Conservation (phyloP, 2,888 invertebrate species). For the Hemithea aestivaria region DNA sequence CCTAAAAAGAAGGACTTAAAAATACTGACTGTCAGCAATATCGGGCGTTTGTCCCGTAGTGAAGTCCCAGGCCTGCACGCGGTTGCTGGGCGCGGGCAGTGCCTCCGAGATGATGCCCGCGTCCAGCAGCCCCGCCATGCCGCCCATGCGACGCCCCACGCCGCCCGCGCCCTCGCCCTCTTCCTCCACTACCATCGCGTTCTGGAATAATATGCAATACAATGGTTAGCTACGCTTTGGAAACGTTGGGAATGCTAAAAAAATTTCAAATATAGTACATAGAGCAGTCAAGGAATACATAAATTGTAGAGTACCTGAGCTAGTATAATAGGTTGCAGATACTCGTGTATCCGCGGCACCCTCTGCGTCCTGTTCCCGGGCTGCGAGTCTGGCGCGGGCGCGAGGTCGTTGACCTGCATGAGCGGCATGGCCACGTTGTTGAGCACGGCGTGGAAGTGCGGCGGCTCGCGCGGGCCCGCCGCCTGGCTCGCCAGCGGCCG, state of each 20-base stretch:
- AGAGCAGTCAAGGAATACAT: no score
- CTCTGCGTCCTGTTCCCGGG: constrained; percentile 43
- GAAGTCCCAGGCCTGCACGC: constrained; percentile 93
- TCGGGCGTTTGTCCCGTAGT: constrained; percentile 84
- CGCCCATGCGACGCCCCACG: constrained; percentile 48
- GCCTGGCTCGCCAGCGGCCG: constrained; percentile 30
- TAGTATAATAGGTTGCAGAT: constrained; percentile 67
- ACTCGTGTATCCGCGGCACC: constrained; percentile 64
- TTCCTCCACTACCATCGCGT: constrained; percentile 73
- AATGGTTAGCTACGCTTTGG: no score
- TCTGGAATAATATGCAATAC: constrained; percentile 37
- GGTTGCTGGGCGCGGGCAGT: constrained; percentile 83
- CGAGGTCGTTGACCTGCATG: constrained; percentile 81
- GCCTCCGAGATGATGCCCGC: constrained; percentile 71
- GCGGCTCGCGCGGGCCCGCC: constrained; percentile 24
- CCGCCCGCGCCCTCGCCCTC: constrained; percentile 33
- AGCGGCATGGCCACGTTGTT: constrained; percentile 68
- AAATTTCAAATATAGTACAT: no score
- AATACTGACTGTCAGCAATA: constrained; percentile 82
- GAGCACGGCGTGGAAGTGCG: constrained; percentile 50
- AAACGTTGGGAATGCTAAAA: no score
- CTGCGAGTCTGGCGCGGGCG: constrained; percentile 39
- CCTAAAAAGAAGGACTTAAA: no score
- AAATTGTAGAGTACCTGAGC: constrained; percentile 65
- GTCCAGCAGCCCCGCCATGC: constrained; percentile 64